phyloP scores from a whole-genome alignment of 2,113 vertebrate species.

The Origma solitaria region DNA sequence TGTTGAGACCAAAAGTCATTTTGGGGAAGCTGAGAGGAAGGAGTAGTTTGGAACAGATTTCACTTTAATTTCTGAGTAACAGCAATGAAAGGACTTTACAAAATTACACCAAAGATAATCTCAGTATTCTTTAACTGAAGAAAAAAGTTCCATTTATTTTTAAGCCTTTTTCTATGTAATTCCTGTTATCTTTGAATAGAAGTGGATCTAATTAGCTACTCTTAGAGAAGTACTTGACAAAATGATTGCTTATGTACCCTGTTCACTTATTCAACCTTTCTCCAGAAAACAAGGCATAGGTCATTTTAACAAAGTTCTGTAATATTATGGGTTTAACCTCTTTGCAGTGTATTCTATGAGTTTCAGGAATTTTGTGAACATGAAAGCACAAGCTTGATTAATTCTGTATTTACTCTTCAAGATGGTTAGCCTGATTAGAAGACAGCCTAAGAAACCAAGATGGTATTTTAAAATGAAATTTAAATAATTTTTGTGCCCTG shows the following conservation, averaged over 20 bases:
- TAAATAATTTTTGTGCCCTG: constrained; percentile 17
- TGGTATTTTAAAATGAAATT: constrained; percentile 36
- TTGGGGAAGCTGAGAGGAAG: background rate
- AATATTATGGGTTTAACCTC: background rate
- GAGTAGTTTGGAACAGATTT: background rate
- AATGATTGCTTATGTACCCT: background rate
- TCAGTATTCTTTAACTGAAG: background rate
- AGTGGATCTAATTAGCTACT: constrained; percentile 6
- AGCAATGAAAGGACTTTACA: background rate
- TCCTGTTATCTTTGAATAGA: background rate
- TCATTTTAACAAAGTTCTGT: background rate
- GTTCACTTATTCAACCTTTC: background rate
- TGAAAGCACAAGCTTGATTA: constrained; percentile 13
- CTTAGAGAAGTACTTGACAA: background rate
- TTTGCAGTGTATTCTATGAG: background rate
- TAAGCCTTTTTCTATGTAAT: background rate
- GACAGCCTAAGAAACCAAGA: constrained; percentile 20
- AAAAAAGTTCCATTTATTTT: background rate
- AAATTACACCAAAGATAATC: background rate
- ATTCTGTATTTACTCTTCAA: constrained; percentile 29
- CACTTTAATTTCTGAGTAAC: background rate
- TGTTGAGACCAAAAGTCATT: background rate
- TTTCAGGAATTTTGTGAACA: constrained; percentile 12
- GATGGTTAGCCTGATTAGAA: background rate
- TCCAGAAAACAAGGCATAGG: background rate